Evolutionary conservation across 1,140 invertebrate genomes (phyloP).

Genomic region (Cherax quadricarinatus): DNA sequence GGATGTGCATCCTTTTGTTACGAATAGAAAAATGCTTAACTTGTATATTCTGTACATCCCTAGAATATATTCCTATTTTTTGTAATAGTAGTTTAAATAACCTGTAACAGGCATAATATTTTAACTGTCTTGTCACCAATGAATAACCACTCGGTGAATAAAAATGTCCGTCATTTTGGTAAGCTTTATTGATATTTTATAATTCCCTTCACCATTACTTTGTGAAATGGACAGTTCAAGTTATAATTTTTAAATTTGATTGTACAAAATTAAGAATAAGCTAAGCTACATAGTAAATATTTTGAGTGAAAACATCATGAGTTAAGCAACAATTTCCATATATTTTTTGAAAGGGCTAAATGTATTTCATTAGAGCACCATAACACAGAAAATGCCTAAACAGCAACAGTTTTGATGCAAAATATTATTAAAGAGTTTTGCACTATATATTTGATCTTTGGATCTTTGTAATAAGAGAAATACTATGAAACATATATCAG

Average conservation of each 20-base stretch:
- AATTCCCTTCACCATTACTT: constrained; percentile 31
- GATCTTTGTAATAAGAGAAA: too few relatives aligned
- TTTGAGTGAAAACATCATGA: too few relatives aligned
- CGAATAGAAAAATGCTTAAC: too few relatives aligned
- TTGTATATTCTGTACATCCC: too few relatives aligned
- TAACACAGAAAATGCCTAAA: not conserved
- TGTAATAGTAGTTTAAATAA: too few relatives aligned
- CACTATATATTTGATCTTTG: too few relatives aligned
- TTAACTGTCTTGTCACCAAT: too few relatives aligned
- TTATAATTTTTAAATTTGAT: too few relatives aligned
- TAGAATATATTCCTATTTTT: too few relatives aligned
- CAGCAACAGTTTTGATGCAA: not conserved
- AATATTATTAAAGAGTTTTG: not conserved
- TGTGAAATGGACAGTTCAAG: not conserved
- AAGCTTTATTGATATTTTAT: constrained; percentile 24
- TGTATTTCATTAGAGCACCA: not conserved
- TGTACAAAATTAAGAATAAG: not conserved
- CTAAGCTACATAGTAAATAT: not conserved
- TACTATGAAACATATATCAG: too few relatives aligned
- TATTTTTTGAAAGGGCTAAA: not conserved
- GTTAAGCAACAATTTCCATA: not conserved
- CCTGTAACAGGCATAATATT: too few relatives aligned
- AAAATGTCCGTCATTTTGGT: not conserved
- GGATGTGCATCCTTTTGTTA: too few relatives aligned
- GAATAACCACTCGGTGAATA: not conserved